Evolutionary conservation across 2,113 vertebrate species (phyloP).

Genomic region (Xiphias gladius): DNA sequence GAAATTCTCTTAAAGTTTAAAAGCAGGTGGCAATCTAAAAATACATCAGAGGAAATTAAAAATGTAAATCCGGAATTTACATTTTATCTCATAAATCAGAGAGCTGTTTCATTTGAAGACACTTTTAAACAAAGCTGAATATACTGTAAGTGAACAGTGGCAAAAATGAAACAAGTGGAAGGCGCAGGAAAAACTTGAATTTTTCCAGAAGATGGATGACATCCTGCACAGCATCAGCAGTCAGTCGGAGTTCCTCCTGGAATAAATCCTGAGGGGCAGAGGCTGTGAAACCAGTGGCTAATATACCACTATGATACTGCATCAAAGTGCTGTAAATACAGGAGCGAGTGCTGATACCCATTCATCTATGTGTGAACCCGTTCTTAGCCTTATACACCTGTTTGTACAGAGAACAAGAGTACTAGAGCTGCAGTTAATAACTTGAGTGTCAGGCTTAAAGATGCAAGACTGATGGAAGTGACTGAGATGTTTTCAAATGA

Average conservation of each 20-base stretch:
- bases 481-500: constrained; percentile 6
- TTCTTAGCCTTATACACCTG: constrained; percentile 6
- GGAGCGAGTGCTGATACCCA: constrained; percentile 30
- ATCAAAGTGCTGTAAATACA: constrained; percentile 62
- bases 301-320: constrained; percentile 58
- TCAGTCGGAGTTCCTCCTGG: constrained; percentile 42
- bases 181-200: constrained; percentile 32
- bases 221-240: constrained; percentile 29
- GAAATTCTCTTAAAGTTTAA: constrained; percentile 22
- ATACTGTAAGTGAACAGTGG: neutral
- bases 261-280: constrained; percentile 49
- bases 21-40: constrained; percentile 1
- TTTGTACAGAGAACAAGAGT: constrained; percentile 20
- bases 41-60: neutral
- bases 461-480: constrained; percentile 1
- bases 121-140: constrained; percentile 35
- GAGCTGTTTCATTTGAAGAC: constrained; percentile 22
- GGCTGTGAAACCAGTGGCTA: constrained; percentile 49
- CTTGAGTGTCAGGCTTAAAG: constrained; percentile 11
- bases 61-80: neutral
- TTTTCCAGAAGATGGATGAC: constrained; percentile 69
- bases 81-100: constrained; percentile 28
- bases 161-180: constrained; percentile 46
- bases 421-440: constrained; percentile 35
- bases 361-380: constrained; percentile 45